phyloP scores from a whole-genome alignment of 2,888 invertebrate genomes.

The Rhaphigaster nebulosa region DNA sequence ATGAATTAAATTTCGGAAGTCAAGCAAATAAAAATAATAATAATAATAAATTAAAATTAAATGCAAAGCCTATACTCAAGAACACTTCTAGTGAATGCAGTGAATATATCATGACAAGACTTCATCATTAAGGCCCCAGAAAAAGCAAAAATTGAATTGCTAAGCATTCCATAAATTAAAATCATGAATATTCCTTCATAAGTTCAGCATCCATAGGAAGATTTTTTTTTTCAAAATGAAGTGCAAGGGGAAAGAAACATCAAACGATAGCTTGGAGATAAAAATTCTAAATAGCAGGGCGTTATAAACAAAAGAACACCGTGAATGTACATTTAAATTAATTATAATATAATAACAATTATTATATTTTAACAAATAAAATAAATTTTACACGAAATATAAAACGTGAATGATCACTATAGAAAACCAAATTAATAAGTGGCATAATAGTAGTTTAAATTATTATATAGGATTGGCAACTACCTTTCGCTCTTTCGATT shows the following conservation, averaged over 20 bases:
- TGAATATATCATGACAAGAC: background rate
- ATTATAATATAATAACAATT: too few species aligned
- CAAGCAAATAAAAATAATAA: background rate
- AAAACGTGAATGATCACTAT: too few species aligned
- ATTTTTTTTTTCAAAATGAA: background rate
- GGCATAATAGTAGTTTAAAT: too few species aligned
- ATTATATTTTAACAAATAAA: too few species aligned
- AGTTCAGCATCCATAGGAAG: background rate
- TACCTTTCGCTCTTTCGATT: too few species aligned
- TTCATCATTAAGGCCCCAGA: background rate
- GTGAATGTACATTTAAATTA: background rate
- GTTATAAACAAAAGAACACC: background rate
- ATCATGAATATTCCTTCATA: constrained; percentile 1
- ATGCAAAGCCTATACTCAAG: background rate
- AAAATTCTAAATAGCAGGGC: background rate
- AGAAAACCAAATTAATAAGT: too few species aligned
- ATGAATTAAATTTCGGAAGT: too few species aligned
- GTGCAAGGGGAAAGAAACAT: background rate
- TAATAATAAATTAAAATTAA: background rate
- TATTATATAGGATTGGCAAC: too few species aligned
- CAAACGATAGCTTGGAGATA: background rate
- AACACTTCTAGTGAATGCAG: background rate
- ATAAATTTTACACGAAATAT: too few species aligned
- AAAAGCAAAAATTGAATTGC: constrained; percentile 15
- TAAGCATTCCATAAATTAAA: background rate